Evolutionary conservation across 1,140 invertebrate species (phyloP), one percentile per base, ranked within the genome.

Genomic region (Condylostylus longicornis): DNA sequence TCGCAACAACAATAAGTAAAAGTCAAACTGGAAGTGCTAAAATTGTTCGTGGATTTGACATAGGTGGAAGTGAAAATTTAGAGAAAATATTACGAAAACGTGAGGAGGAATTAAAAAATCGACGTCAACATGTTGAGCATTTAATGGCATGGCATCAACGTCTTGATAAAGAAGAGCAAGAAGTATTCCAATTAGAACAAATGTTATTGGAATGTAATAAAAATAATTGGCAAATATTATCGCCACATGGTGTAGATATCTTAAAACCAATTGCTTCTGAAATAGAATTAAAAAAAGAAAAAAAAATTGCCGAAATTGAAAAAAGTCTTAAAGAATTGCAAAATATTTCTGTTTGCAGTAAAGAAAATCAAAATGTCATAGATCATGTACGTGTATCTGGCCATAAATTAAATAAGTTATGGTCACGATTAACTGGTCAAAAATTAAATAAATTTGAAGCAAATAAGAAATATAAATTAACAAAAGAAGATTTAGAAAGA

Each of bases 331-430:
- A 34, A 30, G 40, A 44, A 28, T 21, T 49, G 14, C 36, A 41
- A n/a, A 42, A 22, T 14, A 42, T 46, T 14, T 39, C 45, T 8
- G 33, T 33, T 14, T 21, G 22, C 15, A 29, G 35, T 15, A 18
- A 41, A 25, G 38, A 32, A 12, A 13, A 23, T 34, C 18, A 21
- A 14, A 20, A 20, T 20, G 14, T 33, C 20, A 37, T 5, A 3
- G 44, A 44, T 20, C 37, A 21, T 21, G 41, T 49, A 10, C 35
- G 40, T 7, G 38, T 36, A n/a, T 36, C 33, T 29, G 47, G 47
- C 8, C 23, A 8, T n/a, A 44, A 46, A 37, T 38, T 49, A 20
- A 49, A 49, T 44, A 46, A 46, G 31, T 18, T 49, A 2, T 49
- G 47, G 47, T 33, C 32, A n/a, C 42, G 47, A 32, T 33, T 49